Base-by-base conservation (phyloP, 2,113 vertebrate species). In the Coryphaenoides rupestris region DNA sequence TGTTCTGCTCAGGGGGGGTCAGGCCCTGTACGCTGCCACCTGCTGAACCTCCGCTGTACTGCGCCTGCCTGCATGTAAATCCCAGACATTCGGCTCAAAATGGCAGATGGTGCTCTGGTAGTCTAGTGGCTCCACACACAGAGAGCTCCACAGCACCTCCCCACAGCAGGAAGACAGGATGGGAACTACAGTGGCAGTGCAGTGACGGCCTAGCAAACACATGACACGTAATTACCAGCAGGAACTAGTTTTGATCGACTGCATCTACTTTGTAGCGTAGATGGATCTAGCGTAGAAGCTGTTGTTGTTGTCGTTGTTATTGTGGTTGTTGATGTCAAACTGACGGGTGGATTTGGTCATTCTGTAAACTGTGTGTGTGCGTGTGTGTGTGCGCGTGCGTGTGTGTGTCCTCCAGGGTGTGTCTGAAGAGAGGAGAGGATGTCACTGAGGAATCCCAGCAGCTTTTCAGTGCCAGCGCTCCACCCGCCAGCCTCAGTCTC, bases 401-500 rank as follows among this genome's bases (percentile, higher is more conserved):
- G 50, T 53, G 50, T 53, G 50, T 53, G 50, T 53, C 7, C 19
- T 57, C 61, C 64, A 92, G 91, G 77, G 77, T 86, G 66, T 93
- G 88, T 91, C 86, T 92, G 84, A 96, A 93, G 74, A 87, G 88
- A 86, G 92, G 88, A 87, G 92, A 94, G 50, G 82, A 85, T 66
- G 87, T 92, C 79, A 76, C 83, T 40, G 91, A 93, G 73, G 90
- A 88, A 84, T 89, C 90, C 69, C 92, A 93, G 86, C 93, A 93
- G 76, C 91, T 95, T 84, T 87, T 98, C 69, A 98, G 95, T 88
- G 93, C 93, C 76, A 99, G 96, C 68, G 94, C 97, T 84, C 96
- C 95, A 78, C 93, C 94, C 71, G 89, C 93, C 79, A 96, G 93
- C 90, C 96, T 98, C 82, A 96, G 96, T 84, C 93, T 99, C 74